Base-by-base conservation (phyloP, 2,888 invertebrate species). In the Agrenia bidenticulata region DNA sequence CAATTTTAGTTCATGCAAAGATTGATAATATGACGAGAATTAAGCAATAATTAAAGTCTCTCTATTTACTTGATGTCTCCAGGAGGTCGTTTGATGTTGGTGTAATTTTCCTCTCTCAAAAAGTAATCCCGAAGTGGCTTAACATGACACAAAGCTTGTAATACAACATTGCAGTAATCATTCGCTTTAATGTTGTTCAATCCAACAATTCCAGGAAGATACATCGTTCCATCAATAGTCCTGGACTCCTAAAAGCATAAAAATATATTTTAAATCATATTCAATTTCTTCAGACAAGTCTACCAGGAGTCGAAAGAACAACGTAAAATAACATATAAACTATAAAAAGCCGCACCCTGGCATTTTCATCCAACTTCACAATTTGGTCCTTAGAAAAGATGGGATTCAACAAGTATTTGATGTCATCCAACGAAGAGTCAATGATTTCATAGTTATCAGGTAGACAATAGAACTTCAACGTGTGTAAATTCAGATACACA, bases 391-490 rank as follows among this genome's bases (percentile, higher is more conserved):
- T 83, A 2, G 89, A 88, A 79, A 97, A 99, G 23, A 94, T 98
- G 13, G 99, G 99, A 81, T 99, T 97, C 70, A 99, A 82, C 0
- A 99, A 94, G 84, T 97, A 99, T 81, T 94, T 97, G 65, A 99
- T 99, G 78, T 99, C 99, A 81, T 97, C 97, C 70, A 99, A 81
- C 0, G 98, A 97, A 2, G 94, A 94, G 84, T 94, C 93, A 77
- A 97, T 92, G 76, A 99, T 94, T 85, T 99, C 96, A 83, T 99
- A 99, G 81, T 99, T 99, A 79, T 99, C 99, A 1, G 99, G 99
- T 68, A 99, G 83, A 79, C 99, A 99, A 81, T 99, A 99, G 82
- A 99, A 99, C 79, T 94, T 92, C 67, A 99, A 83, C 0, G 98
- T 97, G 77, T 92, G 93, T 59, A 99, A 84, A 83, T 99, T 99